phyloP scores from a whole-genome alignment of 2,797 vertebrate genomes.

The Neopelma chrysocephalum region DNA sequence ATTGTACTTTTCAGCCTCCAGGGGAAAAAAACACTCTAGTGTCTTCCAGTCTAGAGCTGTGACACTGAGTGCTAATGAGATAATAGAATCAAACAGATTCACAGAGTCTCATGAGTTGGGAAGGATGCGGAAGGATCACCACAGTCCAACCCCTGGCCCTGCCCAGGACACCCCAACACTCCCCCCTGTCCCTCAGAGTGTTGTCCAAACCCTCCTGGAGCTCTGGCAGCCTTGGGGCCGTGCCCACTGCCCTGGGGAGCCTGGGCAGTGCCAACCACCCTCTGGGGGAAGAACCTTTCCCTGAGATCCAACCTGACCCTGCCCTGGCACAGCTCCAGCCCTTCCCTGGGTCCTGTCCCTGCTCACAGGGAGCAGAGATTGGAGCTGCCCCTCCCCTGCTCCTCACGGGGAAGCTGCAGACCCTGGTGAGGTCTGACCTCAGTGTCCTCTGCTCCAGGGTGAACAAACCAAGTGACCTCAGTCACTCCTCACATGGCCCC shows the following conservation, averaged over 20 bases:
- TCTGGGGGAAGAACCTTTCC: neutral
- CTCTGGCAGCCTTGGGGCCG: neutral
- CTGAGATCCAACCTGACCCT: neutral
- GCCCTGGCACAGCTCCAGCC: neutral
- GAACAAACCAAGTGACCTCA: neutral
- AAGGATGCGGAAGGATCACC: neutral
- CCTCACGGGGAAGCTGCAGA: neutral
- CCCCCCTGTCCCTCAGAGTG: neutral
- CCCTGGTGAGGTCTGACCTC: neutral
- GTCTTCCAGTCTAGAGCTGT: neutral
- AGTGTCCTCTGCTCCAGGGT: neutral
- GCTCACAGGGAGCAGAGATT: neutral
- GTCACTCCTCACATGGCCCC: neutral
- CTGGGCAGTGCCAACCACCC: neutral
- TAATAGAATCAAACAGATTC: neutral
- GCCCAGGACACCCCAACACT: neutral
- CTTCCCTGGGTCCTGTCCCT: too few relatives aligned
- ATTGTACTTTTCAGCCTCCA: neutral
- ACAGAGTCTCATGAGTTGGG: neutral
- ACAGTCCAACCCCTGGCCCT: neutral
- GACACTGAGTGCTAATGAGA: neutral
- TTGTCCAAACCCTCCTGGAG: neutral
- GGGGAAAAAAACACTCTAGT: neutral
- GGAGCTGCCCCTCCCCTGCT: neutral
- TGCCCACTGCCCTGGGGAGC: neutral